Evolutionary conservation across 2,113 vertebrate genomes (phyloP).

Genomic region (Pantherophis guttatus): DNA sequence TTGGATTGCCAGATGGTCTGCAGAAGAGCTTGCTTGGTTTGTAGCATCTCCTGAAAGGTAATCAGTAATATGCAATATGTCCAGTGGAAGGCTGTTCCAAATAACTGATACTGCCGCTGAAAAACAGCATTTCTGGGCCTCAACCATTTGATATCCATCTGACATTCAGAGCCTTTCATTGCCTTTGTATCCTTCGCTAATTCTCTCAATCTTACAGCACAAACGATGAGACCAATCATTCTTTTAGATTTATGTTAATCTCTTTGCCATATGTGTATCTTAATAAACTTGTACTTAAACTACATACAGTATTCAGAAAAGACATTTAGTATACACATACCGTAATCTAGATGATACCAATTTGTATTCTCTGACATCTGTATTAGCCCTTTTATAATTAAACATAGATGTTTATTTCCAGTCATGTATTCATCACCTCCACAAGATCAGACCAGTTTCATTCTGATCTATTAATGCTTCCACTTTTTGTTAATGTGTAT

Average conservation of each 20-base stretch:
- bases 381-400: background rate
- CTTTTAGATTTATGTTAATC: background rate
- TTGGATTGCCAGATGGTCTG: background rate
- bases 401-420: background rate
- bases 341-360: background rate
- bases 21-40: background rate
- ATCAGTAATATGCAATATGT: background rate
- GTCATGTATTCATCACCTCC: background rate
- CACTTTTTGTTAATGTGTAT: background rate
- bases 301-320: background rate
- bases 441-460: background rate
- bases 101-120: background rate
- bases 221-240: background rate
- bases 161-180: background rate
- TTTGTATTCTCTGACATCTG: background rate
- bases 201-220: background rate
- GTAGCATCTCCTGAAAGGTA: background rate
- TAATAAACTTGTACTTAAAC: background rate
- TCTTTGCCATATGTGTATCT: background rate
- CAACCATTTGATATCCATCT: background rate
- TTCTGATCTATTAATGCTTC: background rate
- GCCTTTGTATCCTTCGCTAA: background rate
- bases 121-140: background rate
- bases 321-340: background rate
- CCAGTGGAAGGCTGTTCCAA: background rate